Conservation (phyloP, 1,140 invertebrate species). For the Lethrus apterus region DNA sequence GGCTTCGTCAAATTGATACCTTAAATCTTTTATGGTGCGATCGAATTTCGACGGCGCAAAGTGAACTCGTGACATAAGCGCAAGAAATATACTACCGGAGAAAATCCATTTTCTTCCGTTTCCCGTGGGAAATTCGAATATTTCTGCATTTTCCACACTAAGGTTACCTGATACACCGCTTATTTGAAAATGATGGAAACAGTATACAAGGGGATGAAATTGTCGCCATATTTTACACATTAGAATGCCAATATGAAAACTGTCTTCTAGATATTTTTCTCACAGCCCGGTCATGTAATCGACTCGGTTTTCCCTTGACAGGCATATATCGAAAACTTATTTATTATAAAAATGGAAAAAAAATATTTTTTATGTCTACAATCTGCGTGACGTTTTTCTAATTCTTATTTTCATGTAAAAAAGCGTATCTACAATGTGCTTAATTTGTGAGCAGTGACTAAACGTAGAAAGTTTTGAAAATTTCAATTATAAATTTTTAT, state of each 20-base stretch:
- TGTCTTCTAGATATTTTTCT: conserved; percentile 29
- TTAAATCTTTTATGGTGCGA: background rate
- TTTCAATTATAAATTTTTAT: no score
- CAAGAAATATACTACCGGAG: conserved; percentile 21
- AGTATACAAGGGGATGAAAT: conserved; percentile 31
- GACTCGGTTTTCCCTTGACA: conserved; percentile 24
- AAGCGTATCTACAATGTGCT: no score
- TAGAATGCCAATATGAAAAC: conserved; percentile 33
- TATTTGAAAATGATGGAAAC: conserved; percentile 25
- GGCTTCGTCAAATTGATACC: background rate
- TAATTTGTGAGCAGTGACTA: no score
- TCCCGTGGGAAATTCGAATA: conserved; percentile 34
- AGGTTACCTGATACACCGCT: conserved; percentile 28
- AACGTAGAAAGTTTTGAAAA: no score
- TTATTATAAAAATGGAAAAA: conserved; percentile 23
- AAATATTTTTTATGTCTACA: no score
- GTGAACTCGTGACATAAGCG: conserved; percentile 11
- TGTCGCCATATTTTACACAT: conserved; percentile 33
- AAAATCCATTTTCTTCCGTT: conserved; percentile 30
- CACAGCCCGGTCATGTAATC: conserved; percentile 25
- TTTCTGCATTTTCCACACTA: conserved; percentile 23
- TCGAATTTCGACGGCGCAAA: background rate
- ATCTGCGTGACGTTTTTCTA: no score
- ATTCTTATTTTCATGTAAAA: no score
- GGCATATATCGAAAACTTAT: conserved; percentile 23